phyloP scores from a whole-genome alignment of 2,113 vertebrate genomes.

The Percopsis transmontana region DNA sequence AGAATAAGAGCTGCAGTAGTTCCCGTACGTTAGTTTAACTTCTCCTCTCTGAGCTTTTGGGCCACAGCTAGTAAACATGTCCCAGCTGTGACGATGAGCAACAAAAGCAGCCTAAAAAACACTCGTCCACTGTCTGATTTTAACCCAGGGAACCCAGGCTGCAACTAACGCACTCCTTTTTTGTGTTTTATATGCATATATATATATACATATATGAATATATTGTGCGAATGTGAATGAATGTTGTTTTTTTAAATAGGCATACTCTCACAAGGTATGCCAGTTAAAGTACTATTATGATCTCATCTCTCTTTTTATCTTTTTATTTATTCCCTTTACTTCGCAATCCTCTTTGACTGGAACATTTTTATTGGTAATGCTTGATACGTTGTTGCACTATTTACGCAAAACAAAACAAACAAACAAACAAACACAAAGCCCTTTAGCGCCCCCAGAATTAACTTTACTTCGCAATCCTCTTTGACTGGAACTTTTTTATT shows the following conservation, averaged over 20 bases:
- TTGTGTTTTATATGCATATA: slow-evolving; percentile 80
- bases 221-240: slow-evolving; percentile 80
- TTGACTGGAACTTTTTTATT: slow-evolving; percentile 56
- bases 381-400: slow-evolving; percentile 71
- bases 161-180: slow-evolving; percentile 68
- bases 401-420: slow-evolving; percentile 37
- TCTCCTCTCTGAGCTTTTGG: slow-evolving; percentile 20
- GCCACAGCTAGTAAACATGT: slow-evolving; percentile 77
- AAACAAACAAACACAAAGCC: too few species aligned
- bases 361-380: slow-evolving; percentile 60
- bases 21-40: slow-evolving; percentile 43
- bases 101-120: slow-evolving; percentile 61
- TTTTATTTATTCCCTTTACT: slow-evolving; percentile 27
- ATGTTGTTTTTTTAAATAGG: slow-evolving; percentile 75
- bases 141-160: slow-evolving; percentile 75
- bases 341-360: slow-evolving; percentile 50
- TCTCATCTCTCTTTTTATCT: slow-evolving; percentile 8
- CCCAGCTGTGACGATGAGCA: too few species aligned
- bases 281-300: slow-evolving; percentile 50
- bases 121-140: slow-evolving; percentile 62
- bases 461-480: slow-evolving; percentile 45
- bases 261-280: slow-evolving; percentile 61
- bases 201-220: slow-evolving; percentile 76
- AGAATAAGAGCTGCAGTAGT: slow-evolving; percentile 49
- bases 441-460: neutral